phyloP scores from a whole-genome alignment of 2,113 vertebrate genomes.

The Clarias macrocephalus region DNA sequence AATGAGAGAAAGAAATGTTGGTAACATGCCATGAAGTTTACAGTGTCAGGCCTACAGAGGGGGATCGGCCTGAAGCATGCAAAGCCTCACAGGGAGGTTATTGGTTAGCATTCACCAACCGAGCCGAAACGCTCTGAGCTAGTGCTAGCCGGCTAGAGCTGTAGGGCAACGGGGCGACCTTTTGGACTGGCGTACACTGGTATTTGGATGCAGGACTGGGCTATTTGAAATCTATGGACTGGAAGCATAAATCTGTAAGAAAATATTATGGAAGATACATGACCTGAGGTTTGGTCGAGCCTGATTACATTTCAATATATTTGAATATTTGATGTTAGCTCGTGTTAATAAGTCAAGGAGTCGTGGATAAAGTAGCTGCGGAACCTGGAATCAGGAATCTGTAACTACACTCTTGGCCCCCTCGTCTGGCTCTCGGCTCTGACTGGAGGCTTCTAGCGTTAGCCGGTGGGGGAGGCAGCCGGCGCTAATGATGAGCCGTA shows the following conservation, averaged over 20 bases:
- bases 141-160: slow-evolving; percentile 31
- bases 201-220: slow-evolving; percentile 24
- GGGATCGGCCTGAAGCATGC: slow-evolving; percentile 29
- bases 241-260: background rate
- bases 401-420: background rate
- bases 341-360: background rate
- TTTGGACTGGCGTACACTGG: slow-evolving; percentile 21
- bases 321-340: slow-evolving; percentile 22
- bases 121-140: background rate
- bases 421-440: slow-evolving; percentile 25
- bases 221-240: slow-evolving; percentile 15
- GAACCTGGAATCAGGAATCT: background rate
- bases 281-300: background rate
- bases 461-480: slow-evolving; percentile 56
- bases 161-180: background rate
- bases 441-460: slow-evolving; percentile 22
- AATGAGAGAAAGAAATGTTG: slow-evolving; percentile 73
- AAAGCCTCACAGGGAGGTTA: slow-evolving; percentile 33
- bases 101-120: slow-evolving; percentile 18
- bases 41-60: slow-evolving; percentile 72
- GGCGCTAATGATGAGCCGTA: slow-evolving; percentile 75
- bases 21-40: slow-evolving; percentile 87
- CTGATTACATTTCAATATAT: background rate
- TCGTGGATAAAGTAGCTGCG: background rate
- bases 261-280: background rate